Evolutionary conservation across 2,888 invertebrate species (phyloP), one percentile per base, ranked within the genome.

Genomic region (Alviniconcha strummeri): DNA sequence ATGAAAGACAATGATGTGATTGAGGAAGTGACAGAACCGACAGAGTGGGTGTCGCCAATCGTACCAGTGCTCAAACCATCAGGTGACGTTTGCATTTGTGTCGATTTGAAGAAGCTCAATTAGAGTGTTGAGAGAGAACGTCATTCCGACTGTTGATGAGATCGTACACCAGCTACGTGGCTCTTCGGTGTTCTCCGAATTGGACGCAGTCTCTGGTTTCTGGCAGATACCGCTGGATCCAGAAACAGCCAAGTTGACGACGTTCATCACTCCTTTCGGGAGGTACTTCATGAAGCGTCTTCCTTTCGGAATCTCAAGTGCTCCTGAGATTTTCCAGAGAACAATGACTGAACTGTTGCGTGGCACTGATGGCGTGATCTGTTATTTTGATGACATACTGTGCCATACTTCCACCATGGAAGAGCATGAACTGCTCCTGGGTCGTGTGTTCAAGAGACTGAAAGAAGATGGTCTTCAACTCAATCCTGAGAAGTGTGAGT

Each of bases 201-300:
- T 83, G 52, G 78, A 78, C 17, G 55, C 75, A n/a, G 67, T 6
- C 8, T 6, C 4, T 4, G 78, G 60, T 17, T 60, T 77, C 57
- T 57, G 57, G 77, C 60, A 69, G 19, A 69, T 15, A 4, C 57
- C 75, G 7, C 54, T 83, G 36, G 52, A 83, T 69, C 52, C 67
- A 55, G 78, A 69, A 6, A 60, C 69, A 13, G 75, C 74, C 6
- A 36, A 69, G 19, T 64, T 78, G 55, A 83, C 77, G 55, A 83
- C 83, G n/a, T 83, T 83, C 83, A 83, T 67, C 13, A 83, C 78
- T 9, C 71, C 77, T 19, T 77, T 64, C 19, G 83, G 79, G 6
- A 71, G 79, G 19, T 79, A 71, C 74, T 72, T 36, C 17, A 67
- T 19, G 72, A 15, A n/a, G 17, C 19, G 54, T 5, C 19, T 80